Base-by-base conservation (phyloP, 2,888 invertebrate genomes). In the Eulithis prunata region DNA sequence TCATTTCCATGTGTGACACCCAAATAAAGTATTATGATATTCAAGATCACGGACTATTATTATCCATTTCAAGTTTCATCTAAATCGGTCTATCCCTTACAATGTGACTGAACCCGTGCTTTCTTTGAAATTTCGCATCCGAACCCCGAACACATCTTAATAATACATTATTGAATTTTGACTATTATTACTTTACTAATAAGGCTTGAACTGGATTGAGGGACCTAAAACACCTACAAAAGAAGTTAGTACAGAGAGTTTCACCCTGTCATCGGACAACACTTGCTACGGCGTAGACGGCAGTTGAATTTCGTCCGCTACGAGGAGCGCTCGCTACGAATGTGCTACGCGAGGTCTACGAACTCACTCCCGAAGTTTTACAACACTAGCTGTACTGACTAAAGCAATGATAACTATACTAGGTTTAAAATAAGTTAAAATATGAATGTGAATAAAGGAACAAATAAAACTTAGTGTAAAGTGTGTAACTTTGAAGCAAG, bases 291-390 rank as follows among this genome's bases (percentile, higher is more conserved):
- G 62, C 85, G 88, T 87, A 84, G 84, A 74, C 87, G 84, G 72
- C 87, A 90, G 89, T 90, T 82, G 83, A 81, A 74, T 82, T 62
- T 73, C 82, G 77, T 82, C 73, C 86, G 89, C 84, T 80, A 81
- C 82, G 78, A 51, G 62, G 61, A 57, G 54, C 64, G 28, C 54
- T 63, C 70, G 75, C 70, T 70, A 74, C 76, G 75, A 72, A 78
- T 73, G 75, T 71, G 73, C 75, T 79, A 80, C 79, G 78, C 38
- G 32, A 32, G 53, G 66, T 14, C 64, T 66, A 67, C 71, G 63
- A 68, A 74, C 62, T 58, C 47, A 57, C 57, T 77, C 74, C 70
- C 67, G 60, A 71, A 70, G 54, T 66, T 71, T 57, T 58, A 36
- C 53, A 38, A 12, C 14, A n/a, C n/a, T n/a, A 46, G 3, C 21